Evolutionary conservation across 2,888 invertebrate genomes (phyloP).

Genomic region (Cyaniris semiargus): DNA sequence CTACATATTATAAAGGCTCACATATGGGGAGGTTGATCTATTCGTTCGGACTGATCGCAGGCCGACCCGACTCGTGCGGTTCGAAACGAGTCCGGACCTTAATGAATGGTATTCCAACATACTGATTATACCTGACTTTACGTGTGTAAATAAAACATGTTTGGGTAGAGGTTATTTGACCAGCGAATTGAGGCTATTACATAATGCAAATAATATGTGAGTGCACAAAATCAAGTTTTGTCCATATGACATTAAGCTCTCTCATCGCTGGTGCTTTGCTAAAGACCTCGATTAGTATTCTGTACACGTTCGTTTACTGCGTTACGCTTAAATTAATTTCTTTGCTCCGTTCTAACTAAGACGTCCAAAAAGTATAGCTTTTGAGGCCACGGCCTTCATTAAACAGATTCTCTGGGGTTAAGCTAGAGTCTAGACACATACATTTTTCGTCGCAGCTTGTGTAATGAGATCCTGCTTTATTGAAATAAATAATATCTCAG

Average conservation of each 20-base stretch:
- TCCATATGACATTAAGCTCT: conserved; percentile 7
- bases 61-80: no score
- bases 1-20: no score
- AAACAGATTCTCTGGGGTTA: not conserved
- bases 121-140: not conserved
- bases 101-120: not conserved
- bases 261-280: not conserved
- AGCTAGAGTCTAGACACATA: not conserved
- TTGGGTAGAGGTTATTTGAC: not conserved
- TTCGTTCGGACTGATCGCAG: no score
- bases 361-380: not conserved
- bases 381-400: not conserved
- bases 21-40: no score
- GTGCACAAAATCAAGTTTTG: conserved; percentile 25
- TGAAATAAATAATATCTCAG: not conserved
- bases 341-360: not conserved
- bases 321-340: conserved; percentile 3
- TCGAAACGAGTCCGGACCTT: not conserved
- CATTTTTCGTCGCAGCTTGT: not conserved
- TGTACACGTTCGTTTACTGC: conserved; percentile 11
- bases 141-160: not conserved
- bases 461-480: not conserved
- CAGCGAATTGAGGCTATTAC: not conserved
- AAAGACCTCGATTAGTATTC: conserved; percentile 26
- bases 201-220: conserved; percentile 1